Conservation (phyloP, 1,140 invertebrate species). For the Dinothrombium tinctorium region DNA sequence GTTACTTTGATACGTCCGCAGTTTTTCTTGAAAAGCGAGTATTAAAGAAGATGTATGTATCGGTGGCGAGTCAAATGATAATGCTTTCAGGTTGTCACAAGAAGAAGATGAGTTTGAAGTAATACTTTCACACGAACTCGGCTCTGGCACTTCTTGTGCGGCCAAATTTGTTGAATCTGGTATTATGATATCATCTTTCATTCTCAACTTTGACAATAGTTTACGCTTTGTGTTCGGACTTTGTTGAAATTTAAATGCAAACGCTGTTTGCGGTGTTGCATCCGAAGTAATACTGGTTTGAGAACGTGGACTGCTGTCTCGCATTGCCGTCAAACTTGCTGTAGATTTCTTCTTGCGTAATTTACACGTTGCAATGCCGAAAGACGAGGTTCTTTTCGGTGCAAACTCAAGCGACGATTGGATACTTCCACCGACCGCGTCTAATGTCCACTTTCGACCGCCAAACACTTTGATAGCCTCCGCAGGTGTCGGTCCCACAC, state of each 20-base stretch:
- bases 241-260: no score
- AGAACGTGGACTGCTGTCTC: slow-evolving; percentile 7
- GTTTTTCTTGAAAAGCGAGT: slow-evolving; percentile 4
- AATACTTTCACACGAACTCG: neutral
- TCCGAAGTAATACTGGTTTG: slow-evolving; percentile 1
- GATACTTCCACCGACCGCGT: slow-evolving; percentile 10
- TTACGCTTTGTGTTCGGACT: no score
- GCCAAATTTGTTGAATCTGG: neutral
- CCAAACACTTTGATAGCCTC: slow-evolving; percentile 74
- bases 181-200: neutral
- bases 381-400: slow-evolving; percentile 18
- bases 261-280: no score
- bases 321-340: slow-evolving; percentile 17
- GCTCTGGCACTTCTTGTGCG: neutral
- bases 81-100: neutral
- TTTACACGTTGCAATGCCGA: slow-evolving; percentile 25
- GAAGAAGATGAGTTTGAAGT: neutral
- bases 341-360: slow-evolving; percentile 38
- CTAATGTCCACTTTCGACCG: slow-evolving; percentile 46
- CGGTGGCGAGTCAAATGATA: slow-evolving; percentile 4
- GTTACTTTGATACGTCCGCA: neutral
- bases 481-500: slow-evolving; percentile 56
- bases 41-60: slow-evolving; percentile 7
- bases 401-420: no score
- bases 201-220: no score